These are phyloP conservation scores for Hylaea fasciaria DNA, from an alignment of 2,888 invertebrate species.

Conservation along the genomic window DNA sequence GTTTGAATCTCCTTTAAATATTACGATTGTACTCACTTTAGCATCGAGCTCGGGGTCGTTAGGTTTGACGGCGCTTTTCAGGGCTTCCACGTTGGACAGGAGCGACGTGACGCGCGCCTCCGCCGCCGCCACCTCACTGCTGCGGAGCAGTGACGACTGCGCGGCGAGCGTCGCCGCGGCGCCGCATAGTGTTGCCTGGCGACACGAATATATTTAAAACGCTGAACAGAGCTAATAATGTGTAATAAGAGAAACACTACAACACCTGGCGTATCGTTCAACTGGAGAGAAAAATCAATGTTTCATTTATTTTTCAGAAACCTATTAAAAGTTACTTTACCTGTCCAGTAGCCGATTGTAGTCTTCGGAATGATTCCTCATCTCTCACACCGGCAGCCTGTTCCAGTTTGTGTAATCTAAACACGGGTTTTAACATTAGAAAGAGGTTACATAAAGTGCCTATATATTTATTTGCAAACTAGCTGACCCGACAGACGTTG, in stretches of 20 bases:
- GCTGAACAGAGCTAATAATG: background rate
- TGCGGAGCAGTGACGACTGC: conserved; percentile 91
- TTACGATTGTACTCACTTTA: conserved; percentile 75
- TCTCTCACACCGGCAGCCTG: conserved; percentile 92
- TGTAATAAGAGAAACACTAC: too few relatives aligned
- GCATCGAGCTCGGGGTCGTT: conserved; percentile 87
- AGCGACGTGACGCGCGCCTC: conserved; percentile 92
- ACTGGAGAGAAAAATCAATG: too few relatives aligned
- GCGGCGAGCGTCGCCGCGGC: conserved; percentile 92
- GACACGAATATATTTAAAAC: background rate
- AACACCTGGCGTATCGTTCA: too few relatives aligned
- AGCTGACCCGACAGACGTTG: too few relatives aligned
- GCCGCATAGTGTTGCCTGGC: conserved; percentile 81
- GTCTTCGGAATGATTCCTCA: conserved; percentile 86
- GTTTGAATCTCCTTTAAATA: too few relatives aligned
- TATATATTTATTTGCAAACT: too few relatives aligned
- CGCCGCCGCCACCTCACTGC: conserved; percentile 92
- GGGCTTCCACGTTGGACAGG: conserved; percentile 90
- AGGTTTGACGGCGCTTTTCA: conserved; percentile 84
- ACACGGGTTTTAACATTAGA: conserved; percentile 19
- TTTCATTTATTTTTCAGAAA: background rate
- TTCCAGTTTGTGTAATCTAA: conserved; percentile 92
- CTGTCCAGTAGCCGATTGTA: conserved; percentile 85
- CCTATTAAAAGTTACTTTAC: conserved; percentile 43
- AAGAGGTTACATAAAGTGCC: too few relatives aligned